Conservation (phyloP, 2,888 invertebrate species). For the Merodon equestris region DNA sequence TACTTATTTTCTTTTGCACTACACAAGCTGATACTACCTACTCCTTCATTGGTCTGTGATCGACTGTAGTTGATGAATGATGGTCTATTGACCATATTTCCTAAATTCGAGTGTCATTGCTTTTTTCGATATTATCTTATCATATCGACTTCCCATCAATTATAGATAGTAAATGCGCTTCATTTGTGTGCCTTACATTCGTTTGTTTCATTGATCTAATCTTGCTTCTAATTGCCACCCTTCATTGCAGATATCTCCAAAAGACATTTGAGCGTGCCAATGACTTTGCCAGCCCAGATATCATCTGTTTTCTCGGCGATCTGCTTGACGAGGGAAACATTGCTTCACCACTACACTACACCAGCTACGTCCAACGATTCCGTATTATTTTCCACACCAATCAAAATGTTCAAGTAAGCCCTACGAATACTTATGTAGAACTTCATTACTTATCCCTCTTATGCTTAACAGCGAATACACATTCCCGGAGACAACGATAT, state of each 20-base stretch:
- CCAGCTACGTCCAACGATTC: constrained; percentile 87
- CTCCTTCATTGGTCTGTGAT: no score
- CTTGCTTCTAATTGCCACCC: no score
- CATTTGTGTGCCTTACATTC: no score
- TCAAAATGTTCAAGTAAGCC: constrained; percentile 73
- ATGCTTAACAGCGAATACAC: constrained; percentile 84
- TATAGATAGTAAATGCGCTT: no score
- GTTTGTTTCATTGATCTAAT: no score
- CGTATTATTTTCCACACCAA: constrained; percentile 80
- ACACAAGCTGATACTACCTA: no score
- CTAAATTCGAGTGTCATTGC: no score
- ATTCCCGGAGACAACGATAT: constrained; percentile 98
- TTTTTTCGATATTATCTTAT: no score
- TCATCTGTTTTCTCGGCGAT: constrained; percentile 95
- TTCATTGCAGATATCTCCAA: constrained; percentile 83
- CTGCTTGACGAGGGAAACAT: constrained; percentile 96
- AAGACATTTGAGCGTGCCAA: constrained; percentile 88
- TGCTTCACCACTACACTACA: constrained; percentile 85
- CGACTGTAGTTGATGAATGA: no score
- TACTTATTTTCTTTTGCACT: no score
- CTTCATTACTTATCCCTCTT: background rate
- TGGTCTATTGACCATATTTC: no score
- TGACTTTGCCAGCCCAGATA: constrained; percentile 87
- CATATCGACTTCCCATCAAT: no score
- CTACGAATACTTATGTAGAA: background rate